Base-by-base conservation (phyloP, 2,113 vertebrate species). In the Microcebus lehilahytsara region DNA sequence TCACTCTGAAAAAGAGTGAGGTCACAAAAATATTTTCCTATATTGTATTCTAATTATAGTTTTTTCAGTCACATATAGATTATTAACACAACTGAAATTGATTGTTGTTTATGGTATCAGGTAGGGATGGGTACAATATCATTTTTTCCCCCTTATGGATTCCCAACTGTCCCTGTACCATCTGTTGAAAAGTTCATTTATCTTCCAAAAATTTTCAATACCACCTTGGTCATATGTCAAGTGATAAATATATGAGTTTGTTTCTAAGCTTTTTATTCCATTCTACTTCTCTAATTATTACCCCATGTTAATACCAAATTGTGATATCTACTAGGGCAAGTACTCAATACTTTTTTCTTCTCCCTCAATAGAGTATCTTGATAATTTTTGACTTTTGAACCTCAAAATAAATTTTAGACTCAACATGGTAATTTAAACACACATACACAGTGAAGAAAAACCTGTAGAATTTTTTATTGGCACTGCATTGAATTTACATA, bases 361-460 rank as follows among this genome's bases (percentile, higher is more conserved):
- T 86, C 14, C 30, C 27, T 93, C n/a, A 60, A 9, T 46, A 84
- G 60, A 89, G n/a, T n/a, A 37, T 53, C 23, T 77, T 93, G n/a
- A 80, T 22, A 80, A 30, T 34, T 74, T 96, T 95, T 85, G 25
- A 56, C 4, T 14, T 69, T 83, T 83, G n/a, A 83, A 75, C 20
- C 9, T 62, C 32, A 93, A 20, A 77, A 95, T 46, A 91, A 6
- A 91, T 71, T 92, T 78, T 95, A 78, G 51, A 81, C n/a, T 77
- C 69, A 93, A 51, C 9, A 56, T 87, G 8, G 91, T 91, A 95
- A 78, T 97, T 62, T 34, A 34, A 1, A 75, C 23, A 79, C 37
- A 56, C 4, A 84, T 8, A 88, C 34, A 69, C 30, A 86, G 23
- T 12, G 22, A 12, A 10, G 40, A 46, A 46, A 49, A 34, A 40